Percentiles rank a stretch among this genome's conserved stretches.
These are phyloP conservation scores for Hypanus sabinus DNA, from an alignment of 2,113 vertebrate species.

Conservation along the genomic window DNA sequence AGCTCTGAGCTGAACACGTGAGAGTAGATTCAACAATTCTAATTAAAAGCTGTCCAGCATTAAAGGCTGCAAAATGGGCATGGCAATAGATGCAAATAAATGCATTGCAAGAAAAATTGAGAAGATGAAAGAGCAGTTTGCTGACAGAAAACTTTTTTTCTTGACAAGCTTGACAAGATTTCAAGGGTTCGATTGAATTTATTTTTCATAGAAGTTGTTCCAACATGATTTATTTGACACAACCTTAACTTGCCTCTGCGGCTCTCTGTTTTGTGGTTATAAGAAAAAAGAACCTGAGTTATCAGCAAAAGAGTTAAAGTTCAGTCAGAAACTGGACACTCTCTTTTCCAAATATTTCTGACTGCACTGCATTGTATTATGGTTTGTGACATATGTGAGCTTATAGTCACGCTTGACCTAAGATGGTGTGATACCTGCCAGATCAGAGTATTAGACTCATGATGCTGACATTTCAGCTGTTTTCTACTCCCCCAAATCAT, in stretches of 20 bases:
- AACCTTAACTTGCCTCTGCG: not conserved
- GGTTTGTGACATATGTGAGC: not conserved
- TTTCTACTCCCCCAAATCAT: not conserved
- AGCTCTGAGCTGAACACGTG: not conserved
- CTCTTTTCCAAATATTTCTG: not conserved
- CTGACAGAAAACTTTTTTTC: not conserved
- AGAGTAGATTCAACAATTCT: not conserved
- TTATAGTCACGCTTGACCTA: constrained; percentile 17
- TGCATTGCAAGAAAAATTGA: not conserved
- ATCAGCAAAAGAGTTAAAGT: constrained; percentile 11
- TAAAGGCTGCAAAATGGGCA: not conserved
- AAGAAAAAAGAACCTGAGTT: not conserved
- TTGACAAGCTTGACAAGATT: not conserved
- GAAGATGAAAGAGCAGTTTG: not conserved
- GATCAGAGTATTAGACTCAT: not conserved
- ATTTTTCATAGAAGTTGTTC: not conserved
- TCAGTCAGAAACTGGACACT: not conserved
- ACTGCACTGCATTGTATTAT: constrained; percentile 10
- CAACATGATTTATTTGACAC: not conserved
- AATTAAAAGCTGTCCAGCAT: not conserved
- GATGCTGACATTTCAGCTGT: constrained; percentile 27
- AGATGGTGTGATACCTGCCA: constrained; percentile 28
- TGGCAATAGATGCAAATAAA: not conserved
- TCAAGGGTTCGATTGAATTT: constrained; percentile 1
- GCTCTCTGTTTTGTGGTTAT: not conserved